These are phyloP conservation scores for Litocranius walleri DNA, from an alignment of 2,113 vertebrate genomes.

Conservation along the genomic window DNA sequence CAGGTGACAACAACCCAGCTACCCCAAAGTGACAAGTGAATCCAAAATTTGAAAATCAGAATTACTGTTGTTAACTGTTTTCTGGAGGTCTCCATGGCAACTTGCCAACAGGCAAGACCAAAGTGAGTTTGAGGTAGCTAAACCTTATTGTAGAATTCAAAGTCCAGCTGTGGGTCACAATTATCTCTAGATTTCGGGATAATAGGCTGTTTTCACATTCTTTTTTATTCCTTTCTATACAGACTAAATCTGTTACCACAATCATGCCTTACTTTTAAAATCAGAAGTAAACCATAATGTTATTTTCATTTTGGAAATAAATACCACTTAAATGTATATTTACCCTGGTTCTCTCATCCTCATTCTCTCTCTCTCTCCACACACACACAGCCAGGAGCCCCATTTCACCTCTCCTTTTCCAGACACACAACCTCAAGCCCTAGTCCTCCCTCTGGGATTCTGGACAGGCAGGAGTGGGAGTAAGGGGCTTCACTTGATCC, in stretches of 20 bases:
- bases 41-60: not conserved
- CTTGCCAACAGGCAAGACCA: not conserved
- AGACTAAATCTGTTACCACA: not conserved
- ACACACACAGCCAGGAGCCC: not conserved
- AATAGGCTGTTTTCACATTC: not conserved
- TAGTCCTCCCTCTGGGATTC: not conserved
- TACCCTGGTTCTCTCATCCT: not conserved
- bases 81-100: conserved; percentile 35
- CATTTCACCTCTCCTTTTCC: not conserved
- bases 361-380: not conserved
- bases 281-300: not conserved
- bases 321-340: not conserved
- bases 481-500: not conserved
- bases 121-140: not conserved
- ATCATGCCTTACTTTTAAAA: conserved; percentile 17
- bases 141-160: not conserved
- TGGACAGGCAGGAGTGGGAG: no score
- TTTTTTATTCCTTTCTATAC: not conserved
- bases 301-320: conserved; percentile 39
- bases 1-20: not conserved
- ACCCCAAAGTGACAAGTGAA: not conserved
- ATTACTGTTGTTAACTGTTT: not conserved
- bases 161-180: not conserved
- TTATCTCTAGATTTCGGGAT: not conserved
- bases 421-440: not conserved